Evolutionary conservation across 1,140 invertebrate genomes (phyloP).

Genomic region (Pantala flavescens): DNA sequence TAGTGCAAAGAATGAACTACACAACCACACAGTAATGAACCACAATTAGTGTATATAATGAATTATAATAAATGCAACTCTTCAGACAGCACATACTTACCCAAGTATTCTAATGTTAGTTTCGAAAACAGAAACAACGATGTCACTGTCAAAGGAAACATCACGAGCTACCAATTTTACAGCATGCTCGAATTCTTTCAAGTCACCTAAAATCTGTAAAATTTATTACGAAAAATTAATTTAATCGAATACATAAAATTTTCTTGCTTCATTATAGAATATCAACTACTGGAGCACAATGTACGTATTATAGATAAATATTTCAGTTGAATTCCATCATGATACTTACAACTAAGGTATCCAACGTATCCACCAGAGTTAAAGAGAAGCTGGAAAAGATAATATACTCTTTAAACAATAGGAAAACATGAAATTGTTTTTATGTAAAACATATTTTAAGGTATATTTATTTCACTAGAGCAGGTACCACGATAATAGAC

Average conservation of each 20-base stretch:
- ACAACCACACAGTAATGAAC: too few species aligned
- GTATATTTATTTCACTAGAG: too few species aligned
- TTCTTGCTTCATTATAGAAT: constrained; percentile 8
- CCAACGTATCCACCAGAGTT: constrained; percentile 88
- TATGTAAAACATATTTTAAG: too few species aligned
- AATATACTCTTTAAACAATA: constrained; percentile 21
- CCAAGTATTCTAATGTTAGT: constrained; percentile 95
- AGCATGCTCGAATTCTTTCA: constrained; percentile 88
- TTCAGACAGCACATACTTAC: constrained; percentile 49
- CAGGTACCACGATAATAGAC: constrained; percentile 7
- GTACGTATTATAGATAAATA: not conserved
- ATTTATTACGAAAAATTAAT: too few species aligned
- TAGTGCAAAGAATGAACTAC: too few species aligned
- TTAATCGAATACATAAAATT: too few species aligned
- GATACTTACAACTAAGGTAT: constrained; percentile 73
- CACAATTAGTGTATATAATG: too few species aligned
- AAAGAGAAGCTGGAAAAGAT: constrained; percentile 80
- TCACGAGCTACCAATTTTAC: constrained; percentile 75
- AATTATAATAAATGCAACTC: constrained; percentile 34
- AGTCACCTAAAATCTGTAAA: constrained; percentile 74
- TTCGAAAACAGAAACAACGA: constrained; percentile 96
- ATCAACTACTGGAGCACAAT: not conserved
- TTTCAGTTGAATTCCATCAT: not conserved
- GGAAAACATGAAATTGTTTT: not conserved
- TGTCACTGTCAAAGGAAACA: constrained; percentile 85